Evolutionary conservation across 2,797 vertebrate genomes (phyloP).

Genomic region (Sebastes elongatus): DNA sequence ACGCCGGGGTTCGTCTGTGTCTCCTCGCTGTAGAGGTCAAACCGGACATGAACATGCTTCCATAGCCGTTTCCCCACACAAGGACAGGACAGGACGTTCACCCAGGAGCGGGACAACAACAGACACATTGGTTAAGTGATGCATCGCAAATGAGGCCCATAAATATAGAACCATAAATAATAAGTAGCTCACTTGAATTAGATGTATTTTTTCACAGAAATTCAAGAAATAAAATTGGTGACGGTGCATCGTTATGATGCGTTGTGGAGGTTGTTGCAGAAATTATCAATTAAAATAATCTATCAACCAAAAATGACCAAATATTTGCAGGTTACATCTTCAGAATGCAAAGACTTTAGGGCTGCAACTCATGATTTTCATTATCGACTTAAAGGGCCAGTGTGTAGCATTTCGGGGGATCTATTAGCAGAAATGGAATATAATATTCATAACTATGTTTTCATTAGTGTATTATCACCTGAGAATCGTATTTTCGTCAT

Average conservation of each 20-base stretch:
- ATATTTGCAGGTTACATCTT: neutral
- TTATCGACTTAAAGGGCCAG: no score
- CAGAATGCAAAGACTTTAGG: neutral
- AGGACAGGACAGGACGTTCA: slow-evolving; percentile 39
- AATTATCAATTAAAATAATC: neutral
- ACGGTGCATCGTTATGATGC: neutral
- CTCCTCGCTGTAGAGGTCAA: slow-evolving; percentile 48
- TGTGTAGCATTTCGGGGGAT: no score
- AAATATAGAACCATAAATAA: slow-evolving; percentile 44
- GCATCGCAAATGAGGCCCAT: slow-evolving; percentile 48
- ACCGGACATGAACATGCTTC: slow-evolving; percentile 42
- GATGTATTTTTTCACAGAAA: neutral
- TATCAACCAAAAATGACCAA: neutral
- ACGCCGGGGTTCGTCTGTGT: neutral
- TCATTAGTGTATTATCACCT: no score
- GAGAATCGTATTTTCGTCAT: no score
- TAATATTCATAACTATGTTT: no score
- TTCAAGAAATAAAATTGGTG: neutral
- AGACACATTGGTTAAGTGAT: slow-evolving; percentile 26
- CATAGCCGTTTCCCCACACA: slow-evolving; percentile 38
- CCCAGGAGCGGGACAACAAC: neutral
- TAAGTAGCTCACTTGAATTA: neutral
- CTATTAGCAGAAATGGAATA: no score
- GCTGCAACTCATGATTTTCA: no score
- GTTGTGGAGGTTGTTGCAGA: neutral